Evolutionary conservation across 2,888 invertebrate genomes (phyloP), one percentile per base, ranked within the genome.

Genomic region (Carcina quercana): DNA sequence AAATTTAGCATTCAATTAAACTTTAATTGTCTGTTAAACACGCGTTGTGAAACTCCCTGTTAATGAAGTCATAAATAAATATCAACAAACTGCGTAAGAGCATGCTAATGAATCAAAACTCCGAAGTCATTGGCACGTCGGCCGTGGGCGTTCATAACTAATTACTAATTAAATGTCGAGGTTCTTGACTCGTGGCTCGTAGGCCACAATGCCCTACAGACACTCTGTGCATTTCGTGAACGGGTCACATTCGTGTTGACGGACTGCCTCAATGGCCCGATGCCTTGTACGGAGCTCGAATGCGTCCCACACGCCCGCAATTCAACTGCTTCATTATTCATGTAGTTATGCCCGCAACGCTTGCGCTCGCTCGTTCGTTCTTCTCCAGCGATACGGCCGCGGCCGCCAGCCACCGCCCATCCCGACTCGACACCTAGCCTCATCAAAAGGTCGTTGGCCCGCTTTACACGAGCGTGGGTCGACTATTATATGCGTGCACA

Each of bases 81-180:
- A n/a, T n/a, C 37, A 26, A 12, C 21, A 32, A 40, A 43, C 53
- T 31, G 44, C 55, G 50, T 63, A 58, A 66, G 58, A 56, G 55
- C 50, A 60, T 60, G 60, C 53, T 65, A 70, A 71, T 70, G 56
- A 71, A 72, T 71, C 67, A 72, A 73, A 63, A 65, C 59, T 50
- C 61, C 68, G 62, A 58, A 75, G 72, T 70, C 73, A 67, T 68
- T 69, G 71, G 59, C 68, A 71, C 50, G 58, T 49, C 45, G 52
- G 48, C 54, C 56, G 72, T 71, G 65, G 71, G 74, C 67, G 68
- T 67, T 66, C 68, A 66, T 73, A 74, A 73, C 68, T 76, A 70
- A 72, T 61, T 61, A 60, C 60, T 74, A 73, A 78, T 78, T 74
- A 70, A 75, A 72, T 66, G 63, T 56, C 64, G 71, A 71, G 73